Base-by-base conservation (phyloP, 2,797 vertebrate species). In the Gallinago nigripennis region DNA sequence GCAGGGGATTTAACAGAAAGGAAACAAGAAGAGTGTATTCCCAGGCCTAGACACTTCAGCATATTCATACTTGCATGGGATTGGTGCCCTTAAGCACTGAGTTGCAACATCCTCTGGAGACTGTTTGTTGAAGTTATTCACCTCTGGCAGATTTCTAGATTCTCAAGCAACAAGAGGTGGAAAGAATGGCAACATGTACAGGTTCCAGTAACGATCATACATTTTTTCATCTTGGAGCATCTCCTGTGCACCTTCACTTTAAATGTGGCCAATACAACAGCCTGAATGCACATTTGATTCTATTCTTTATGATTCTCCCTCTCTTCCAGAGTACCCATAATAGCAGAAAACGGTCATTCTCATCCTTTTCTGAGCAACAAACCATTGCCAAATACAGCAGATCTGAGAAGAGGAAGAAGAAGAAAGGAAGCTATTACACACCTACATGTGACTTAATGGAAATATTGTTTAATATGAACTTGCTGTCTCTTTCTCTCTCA, bases 31-130 rank as follows among this genome's bases (percentile, higher is more conserved):
- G 82, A 76, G 46, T 79, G 58, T 30, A 66, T 82, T 95, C 66
- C 53, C 80, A 76, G 46, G 66, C 79, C 53, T 61, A 71, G 41
- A 56, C n/a, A 90, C 69, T 92, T 86, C 82, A 91, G 43, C 58
- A 31, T 86, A 78, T 69, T 90, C 76, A 37, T 66, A 68, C 31
- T 77, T 46, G 15, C 13, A 35, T 8, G 54, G 61, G 69, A 64
- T 86, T 83, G 90, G 69, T 86, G 82, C 82, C 90, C 70, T 90
- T 25, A 61, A 88, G 80, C 19, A 66, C 45, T 0, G 23, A 91
- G 66, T 88, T 95, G 77, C 95, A 96, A 94, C 82, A 93, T 72
- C 58, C 77, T 73, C 70, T 72, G 27, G 35, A 95, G 17, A 66
- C 18, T n/a, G 25, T 48, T 58, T 66, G 51, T 21, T 83, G 30